Conservation (phyloP, 2,888 invertebrate genomes). For the Altica lythri region DNA sequence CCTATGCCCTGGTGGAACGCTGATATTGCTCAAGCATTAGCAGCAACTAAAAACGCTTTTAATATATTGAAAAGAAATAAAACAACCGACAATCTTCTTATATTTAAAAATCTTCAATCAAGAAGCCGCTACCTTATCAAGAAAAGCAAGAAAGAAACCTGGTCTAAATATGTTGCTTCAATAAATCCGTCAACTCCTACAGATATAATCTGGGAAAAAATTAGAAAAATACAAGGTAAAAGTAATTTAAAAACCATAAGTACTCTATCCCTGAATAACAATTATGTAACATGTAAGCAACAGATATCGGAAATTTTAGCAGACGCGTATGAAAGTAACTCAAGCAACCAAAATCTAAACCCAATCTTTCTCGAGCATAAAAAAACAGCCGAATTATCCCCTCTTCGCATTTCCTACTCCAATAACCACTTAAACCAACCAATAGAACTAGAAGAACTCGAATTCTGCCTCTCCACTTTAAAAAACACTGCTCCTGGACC, state of each 20-base stretch:
- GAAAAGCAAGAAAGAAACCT: too few relatives aligned
- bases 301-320: neutral
- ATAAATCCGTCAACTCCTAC: too few relatives aligned
- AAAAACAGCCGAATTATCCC: neutral
- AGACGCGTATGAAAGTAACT: neutral
- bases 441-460: neutral
- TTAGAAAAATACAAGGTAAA: too few relatives aligned
- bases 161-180: too few relatives aligned
- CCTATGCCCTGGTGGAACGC: too few relatives aligned
- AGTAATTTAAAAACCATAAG: neutral
- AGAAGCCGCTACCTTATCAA: too few relatives aligned
- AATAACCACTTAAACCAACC: neutral
- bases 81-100: too few relatives aligned
- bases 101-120: too few relatives aligned
- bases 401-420: neutral
- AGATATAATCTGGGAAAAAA: too few relatives aligned
- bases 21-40: too few relatives aligned
- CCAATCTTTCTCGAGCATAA: neutral
- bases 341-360: neutral
- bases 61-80: too few relatives aligned
- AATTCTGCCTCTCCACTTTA: neutral
- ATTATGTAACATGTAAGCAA: neutral
- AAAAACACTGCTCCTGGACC: constrained; percentile 11
- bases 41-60: too few relatives aligned
- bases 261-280: neutral